Base-by-base conservation (phyloP, 2,888 invertebrate genomes). In the Drosophila suboccidentalis region DNA sequence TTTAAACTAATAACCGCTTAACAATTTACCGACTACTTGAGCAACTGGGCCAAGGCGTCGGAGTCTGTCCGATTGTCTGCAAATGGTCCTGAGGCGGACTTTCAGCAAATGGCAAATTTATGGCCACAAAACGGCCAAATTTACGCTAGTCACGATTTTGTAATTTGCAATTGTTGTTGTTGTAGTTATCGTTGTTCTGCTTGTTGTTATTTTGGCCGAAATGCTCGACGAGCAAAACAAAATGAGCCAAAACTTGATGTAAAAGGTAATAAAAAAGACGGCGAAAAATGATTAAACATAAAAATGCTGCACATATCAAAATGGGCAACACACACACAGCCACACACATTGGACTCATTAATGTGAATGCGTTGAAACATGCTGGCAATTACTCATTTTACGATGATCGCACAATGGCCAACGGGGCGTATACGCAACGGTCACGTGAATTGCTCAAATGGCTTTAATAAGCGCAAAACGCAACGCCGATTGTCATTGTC, bases 371-470 rank as follows among this genome's bases (percentile, higher is more conserved):
- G 83, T 71, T 66, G 71, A 80, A 87, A 83, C 90, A 90, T 85
- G 85, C 79, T 78, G 78, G 82, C 90, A 86, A 88, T 90, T 89
- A 90, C 88, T 90, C 90, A 89, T 89, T 87, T 87, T 86, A 90
- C 81, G 84, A 79, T 89, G 86, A 77, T 89, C 85, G 72, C 77
- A 83, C 79, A 74, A 75, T 76, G 82, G 77, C 64, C 74, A 69
- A 80, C 71, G 68, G 71, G 83, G 80, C 84, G 81, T 80, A 80
- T 76, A 68, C 82, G 72, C 62, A 71, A 82, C 61, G 69, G 65
- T 67, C 82, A 85, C 85, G 82, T 82, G 85, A 85, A 82, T 75
- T 64, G 66, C 68, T 53, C 71, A 74, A 82, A 88, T 72, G 54
- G 54, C 80, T 84, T 84, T 82, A 88, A 87, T 80, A 80, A 80